Percentiles rank a stretch among this genome's conserved stretches.
Evolutionary conservation across 2,888 invertebrate species (phyloP).

Genomic region (Osmoderma eremita): DNA sequence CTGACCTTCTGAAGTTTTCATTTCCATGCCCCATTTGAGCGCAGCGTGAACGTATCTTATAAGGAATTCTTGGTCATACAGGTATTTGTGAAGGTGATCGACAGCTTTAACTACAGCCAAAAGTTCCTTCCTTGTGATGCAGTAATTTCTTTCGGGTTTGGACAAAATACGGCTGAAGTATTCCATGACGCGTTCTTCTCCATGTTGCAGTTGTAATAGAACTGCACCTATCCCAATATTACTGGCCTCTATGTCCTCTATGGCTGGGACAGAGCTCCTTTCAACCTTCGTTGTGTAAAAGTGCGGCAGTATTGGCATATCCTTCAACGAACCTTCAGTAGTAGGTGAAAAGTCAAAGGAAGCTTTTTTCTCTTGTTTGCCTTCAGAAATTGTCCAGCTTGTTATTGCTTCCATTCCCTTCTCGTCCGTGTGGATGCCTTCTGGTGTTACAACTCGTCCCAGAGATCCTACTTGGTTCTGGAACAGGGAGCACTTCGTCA

Average conservation of each 20-base stretch:
- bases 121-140: slow-evolving; percentile 50
- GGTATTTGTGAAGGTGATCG: slow-evolving; percentile 53
- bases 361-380: too few species aligned
- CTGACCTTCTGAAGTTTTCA: slow-evolving; percentile 56
- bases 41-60: slow-evolving; percentile 55
- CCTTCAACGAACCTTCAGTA: slow-evolving; percentile 44
- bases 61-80: slow-evolving; percentile 55
- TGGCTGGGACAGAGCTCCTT: slow-evolving; percentile 23
- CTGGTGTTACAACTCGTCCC: too few species aligned
- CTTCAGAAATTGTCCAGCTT: slow-evolving; percentile 45
- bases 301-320: slow-evolving; percentile 45
- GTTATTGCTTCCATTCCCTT: slow-evolving; percentile 32
- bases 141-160: slow-evolving; percentile 49
- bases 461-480: slow-evolving; percentile 39
- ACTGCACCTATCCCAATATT: slow-evolving; percentile 38
- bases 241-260: slow-evolving; percentile 40
- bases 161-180: slow-evolving; percentile 47
- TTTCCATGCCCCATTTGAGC: slow-evolving; percentile 54
- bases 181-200: slow-evolving; percentile 47
- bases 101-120: slow-evolving; percentile 50
- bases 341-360: too few species aligned
- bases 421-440: slow-evolving; percentile 24
- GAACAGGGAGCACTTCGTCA: slow-evolving; percentile 36
- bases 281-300: slow-evolving; percentile 41
- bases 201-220: slow-evolving; percentile 36